Evolutionary conservation across 2,888 invertebrate species (phyloP), one percentile per base, ranked within the genome.

Genomic region (Xestobium rufovillosum): DNA sequence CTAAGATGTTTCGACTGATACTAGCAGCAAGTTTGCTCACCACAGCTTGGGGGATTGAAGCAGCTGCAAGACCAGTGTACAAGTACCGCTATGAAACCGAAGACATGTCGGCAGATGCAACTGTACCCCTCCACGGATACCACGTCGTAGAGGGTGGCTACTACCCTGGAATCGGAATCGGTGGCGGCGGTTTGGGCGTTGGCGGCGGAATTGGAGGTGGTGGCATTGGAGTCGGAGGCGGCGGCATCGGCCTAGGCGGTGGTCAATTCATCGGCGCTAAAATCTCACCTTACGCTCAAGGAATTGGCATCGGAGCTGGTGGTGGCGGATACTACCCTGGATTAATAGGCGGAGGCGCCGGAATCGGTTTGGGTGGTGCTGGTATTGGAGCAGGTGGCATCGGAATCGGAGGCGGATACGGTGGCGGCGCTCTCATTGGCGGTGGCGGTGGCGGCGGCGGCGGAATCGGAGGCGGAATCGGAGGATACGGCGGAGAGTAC

Each of bases 61-160:
- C n/a, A 19, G n/a, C n/a, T n/a, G 6, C 6, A n/a, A 6, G 53
- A 36, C 62, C 63, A 1, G n/a, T 56, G 14, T 62, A 59, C 49
- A 54, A 62, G 37, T 63, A 63, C 44, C 55, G 59, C 2, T 63
- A 62, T 45, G 52, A 62, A 52, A 58, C 59, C 3, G 61, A 62
- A 48, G 65, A 66, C 47, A 47, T 62, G 25, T 56, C 61, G 1
- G 60, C 63, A 0, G 63, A 57, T 8, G 54, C 63, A 3, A 55
- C 54, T 4, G 38, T 57, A 10, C 67, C 67, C 6, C 43, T 73
- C 1, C 67, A 61, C 37, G 71, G 71, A 23, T 76, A 75, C 49
- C 73, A 73, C 61, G 71, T 75, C 25, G 71, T 73, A 56, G 74
- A 75, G 61, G 41, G 48, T 10, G 38, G 39, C 3, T 42, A 55